phyloP scores from a whole-genome alignment of 2,888 invertebrate species.

The Tridacna crocea region DNA sequence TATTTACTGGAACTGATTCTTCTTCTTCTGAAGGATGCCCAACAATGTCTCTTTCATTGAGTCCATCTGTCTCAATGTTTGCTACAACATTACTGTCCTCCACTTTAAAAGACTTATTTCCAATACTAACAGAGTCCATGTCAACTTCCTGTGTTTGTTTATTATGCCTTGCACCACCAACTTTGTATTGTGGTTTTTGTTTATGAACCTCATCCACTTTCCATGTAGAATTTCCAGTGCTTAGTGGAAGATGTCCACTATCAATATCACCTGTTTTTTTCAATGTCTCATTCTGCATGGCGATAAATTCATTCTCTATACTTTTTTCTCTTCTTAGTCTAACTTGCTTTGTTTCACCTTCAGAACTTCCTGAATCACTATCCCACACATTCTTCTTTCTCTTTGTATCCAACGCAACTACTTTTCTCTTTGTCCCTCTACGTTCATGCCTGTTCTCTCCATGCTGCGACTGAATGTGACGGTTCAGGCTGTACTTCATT shows the following conservation, averaged over 20 bases:
- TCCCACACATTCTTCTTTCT: conserved; percentile 27
- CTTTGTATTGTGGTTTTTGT: neutral
- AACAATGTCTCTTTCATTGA: neutral
- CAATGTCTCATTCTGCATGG: conserved; percentile 6
- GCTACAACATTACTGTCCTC: neutral
- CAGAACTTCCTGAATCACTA: conserved; percentile 20
- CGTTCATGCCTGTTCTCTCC: conserved; percentile 53
- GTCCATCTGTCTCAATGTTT: neutral
- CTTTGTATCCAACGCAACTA: neutral
- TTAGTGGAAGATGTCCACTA: neutral
- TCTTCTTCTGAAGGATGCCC: neutral
- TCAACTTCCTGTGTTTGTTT: neutral
- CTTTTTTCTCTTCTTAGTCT: conserved; percentile 18
- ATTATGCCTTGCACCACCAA: neutral
- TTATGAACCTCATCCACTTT: neutral
- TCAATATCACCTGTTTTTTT: conserved; percentile 1
- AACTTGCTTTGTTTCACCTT: conserved; percentile 17
- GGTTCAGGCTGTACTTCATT: conserved; percentile 54
- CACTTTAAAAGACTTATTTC: neutral
- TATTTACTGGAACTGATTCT: neutral
- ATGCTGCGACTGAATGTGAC: conserved; percentile 52
- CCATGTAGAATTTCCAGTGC: neutral
- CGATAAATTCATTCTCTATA: conserved; percentile 2
- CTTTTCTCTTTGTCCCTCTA: conserved; percentile 36
- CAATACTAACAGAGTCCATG: neutral